Base-by-base conservation (phyloP, 2,797 vertebrate genomes). In the Poecilia wingei region DNA sequence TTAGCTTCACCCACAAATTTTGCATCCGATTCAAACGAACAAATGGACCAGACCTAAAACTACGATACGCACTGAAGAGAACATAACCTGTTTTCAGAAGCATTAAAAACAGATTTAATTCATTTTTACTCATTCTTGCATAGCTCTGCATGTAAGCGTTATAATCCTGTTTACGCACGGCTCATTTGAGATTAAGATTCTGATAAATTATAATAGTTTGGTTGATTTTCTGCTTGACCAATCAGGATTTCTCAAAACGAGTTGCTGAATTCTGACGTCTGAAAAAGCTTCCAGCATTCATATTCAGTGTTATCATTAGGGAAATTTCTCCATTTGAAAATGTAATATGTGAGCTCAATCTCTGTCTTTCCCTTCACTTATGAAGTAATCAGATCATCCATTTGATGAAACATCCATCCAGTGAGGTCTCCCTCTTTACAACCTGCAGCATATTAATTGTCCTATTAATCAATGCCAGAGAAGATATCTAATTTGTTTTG, bases 381-480 rank as follows among this genome's bases (percentile, higher is more conserved):
- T 47, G 46, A 61, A 28, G 59, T 72, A 77, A 87, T 87, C 69
- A 88, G 75, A 83, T 84, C 85, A 79, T 80, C 75, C 79, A 64
- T 82, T 75, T 76, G 73, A 69, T 72, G n/a, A 78, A 77, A 76
- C 66, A 33, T 70, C 78, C 76, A 76, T 61, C 79, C 73, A 49
- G 36, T 68, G 2, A 70, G 22, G 25, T 51, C 75, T 22, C 79
- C 73, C 18, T 45, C 77, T 74, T 22, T 59, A 4, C 75, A 80
- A 79, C 61, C 74, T 25, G 25, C 81, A 68, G 43, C 45, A 74
- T 55, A n/a, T 75, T 82, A 76, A 79, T 59, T 39, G 57, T 55
- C 64, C 77, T 70, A 78, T 86, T 82, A 85, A 87, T 89, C 84
- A 82, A 51, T 79, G 70, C 43, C 72, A 68, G 77, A 61, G n/a